Percentiles rank a stretch among this genome's conserved stretches.
These are phyloP conservation scores for Athalia rosae DNA, from an alignment of 2,888 invertebrate genomes.

Conservation along the genomic window DNA sequence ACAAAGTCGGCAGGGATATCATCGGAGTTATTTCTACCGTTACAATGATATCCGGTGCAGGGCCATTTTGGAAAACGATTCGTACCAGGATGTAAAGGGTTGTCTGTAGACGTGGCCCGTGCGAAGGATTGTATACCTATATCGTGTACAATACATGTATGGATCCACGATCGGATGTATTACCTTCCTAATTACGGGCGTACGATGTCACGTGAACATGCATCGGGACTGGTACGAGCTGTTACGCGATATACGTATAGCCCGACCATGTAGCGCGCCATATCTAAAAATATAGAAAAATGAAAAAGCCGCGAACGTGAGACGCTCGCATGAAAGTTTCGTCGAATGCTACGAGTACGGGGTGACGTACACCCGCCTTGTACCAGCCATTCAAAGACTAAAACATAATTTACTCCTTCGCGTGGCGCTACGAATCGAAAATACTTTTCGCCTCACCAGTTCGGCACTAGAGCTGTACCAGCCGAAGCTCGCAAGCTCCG, in stretches of 20 bases:
- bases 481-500: constrained; percentile 9
- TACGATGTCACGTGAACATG: constrained; percentile 36
- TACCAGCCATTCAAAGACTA: constrained; percentile 6
- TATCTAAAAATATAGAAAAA: constrained; percentile 33
- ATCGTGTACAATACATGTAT: constrained; percentile 6
- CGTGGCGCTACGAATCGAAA: constrained; percentile 38
- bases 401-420: constrained; percentile 40
- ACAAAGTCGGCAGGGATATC: not conserved
- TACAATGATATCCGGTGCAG: too few species aligned
- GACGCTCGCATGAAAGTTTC: constrained; percentile 25
- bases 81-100: constrained; percentile 11
- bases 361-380: not conserved
- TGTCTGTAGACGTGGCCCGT: not conserved
- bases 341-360: constrained; percentile 14
- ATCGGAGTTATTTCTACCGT: not conserved
- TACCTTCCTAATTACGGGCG: constrained; percentile 31
- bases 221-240: constrained; percentile 35
- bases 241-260: not conserved
- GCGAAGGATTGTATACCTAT: too few species aligned
- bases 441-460: constrained; percentile 38
- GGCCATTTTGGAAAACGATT: not conserved
- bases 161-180: constrained; percentile 23
- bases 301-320: not conserved
- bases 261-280: not conserved
- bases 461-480: not conserved